Conservation (phyloP, 1,140 invertebrate species). For the Habropoda laboriosa region DNA sequence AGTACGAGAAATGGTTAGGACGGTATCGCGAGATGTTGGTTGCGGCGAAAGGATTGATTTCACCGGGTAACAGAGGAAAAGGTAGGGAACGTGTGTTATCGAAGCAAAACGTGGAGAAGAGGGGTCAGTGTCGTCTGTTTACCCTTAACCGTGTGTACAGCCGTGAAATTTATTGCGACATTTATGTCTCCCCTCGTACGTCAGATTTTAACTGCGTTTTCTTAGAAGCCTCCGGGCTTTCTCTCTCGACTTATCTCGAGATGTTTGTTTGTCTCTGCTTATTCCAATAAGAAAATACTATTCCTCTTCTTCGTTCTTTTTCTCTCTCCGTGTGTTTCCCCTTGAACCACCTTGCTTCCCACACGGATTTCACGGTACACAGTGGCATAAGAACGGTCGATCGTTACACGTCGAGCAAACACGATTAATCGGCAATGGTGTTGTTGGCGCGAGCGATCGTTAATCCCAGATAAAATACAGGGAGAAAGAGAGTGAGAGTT, state of each 20-base stretch:
- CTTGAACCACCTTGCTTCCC: not conserved
- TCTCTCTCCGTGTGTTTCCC: not conserved
- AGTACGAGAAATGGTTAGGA: no score
- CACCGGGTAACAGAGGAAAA: no score
- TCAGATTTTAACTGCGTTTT: slow-evolving; percentile 28
- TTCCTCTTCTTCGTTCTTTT: not conserved
- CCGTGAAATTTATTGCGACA: slow-evolving; percentile 23
- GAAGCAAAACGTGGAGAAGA: not conserved
- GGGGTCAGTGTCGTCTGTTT: slow-evolving; percentile 25
- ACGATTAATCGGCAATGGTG: not conserved
- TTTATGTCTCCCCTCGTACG: slow-evolving; percentile 21
- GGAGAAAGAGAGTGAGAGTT: no score
- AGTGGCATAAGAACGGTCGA: not conserved
- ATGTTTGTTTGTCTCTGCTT: not conserved
- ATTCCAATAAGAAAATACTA: not conserved
- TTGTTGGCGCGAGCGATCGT: not conserved
- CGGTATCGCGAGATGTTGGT: no score
- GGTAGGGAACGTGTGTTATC: not conserved
- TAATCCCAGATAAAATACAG: not conserved
- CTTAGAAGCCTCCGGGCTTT: slow-evolving; percentile 12
- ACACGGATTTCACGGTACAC: not conserved
- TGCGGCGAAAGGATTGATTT: not conserved
- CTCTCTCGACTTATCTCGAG: slow-evolving; percentile 17
- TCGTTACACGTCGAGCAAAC: not conserved
- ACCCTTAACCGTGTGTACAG: slow-evolving; percentile 5